Conservation (phyloP, 2,113 vertebrate genomes). For the Dromaius novaehollandiae region DNA sequence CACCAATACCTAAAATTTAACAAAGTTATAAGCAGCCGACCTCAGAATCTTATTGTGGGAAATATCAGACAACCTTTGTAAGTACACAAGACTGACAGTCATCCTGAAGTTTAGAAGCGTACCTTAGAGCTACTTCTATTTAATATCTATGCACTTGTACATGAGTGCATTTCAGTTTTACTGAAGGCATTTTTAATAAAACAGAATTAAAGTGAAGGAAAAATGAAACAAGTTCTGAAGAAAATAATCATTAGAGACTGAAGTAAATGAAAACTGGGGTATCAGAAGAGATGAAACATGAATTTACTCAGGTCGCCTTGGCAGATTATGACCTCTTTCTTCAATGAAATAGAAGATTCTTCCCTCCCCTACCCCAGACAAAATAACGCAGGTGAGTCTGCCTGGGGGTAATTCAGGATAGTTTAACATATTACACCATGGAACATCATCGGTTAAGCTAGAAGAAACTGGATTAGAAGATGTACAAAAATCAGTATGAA, state of each 20-base stretch:
- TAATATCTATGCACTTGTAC: fast-evolving
- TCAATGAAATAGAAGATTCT: background rate
- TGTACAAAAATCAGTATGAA: background rate
- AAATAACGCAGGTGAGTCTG: background rate
- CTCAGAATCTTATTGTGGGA: background rate
- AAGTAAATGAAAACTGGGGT: background rate
- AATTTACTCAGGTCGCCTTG: background rate
- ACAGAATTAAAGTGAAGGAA: background rate
- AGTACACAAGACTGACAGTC: background rate
- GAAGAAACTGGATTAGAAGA: background rate
- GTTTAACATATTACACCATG: background rate
- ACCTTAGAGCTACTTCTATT: background rate
- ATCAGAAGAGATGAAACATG: background rate
- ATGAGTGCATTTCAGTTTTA: background rate
- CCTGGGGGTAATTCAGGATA: background rate
- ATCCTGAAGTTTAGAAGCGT: background rate
- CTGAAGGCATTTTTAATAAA: background rate
- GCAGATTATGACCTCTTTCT: background rate
- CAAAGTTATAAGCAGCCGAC: background rate
- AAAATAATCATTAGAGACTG: background rate
- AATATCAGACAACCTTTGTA: background rate
- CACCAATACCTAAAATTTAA: background rate
- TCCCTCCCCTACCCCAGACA: background rate
- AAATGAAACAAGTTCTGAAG: background rate
- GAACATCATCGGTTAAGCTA: background rate